Conservation (phyloP, 1,140 invertebrate species). For the Trichomalopsis sarcophagae region DNA sequence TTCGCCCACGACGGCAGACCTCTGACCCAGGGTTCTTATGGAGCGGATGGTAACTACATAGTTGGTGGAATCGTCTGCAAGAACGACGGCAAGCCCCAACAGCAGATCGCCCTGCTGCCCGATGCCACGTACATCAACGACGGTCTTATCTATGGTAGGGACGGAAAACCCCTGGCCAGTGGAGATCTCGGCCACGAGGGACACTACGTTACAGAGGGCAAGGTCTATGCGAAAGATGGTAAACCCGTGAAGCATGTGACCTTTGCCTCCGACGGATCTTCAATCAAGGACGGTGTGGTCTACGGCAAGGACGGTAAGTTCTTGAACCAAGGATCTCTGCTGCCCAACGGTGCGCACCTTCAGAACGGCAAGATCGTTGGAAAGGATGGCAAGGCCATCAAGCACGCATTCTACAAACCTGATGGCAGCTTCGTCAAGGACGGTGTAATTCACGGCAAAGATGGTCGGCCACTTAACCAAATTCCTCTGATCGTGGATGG, state of each 20-base stretch:
- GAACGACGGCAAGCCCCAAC: constrained; percentile 67
- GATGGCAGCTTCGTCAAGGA: constrained; percentile 71
- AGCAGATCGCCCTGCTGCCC: constrained; percentile 64
- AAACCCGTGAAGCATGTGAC: constrained; percentile 69
- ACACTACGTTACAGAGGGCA: constrained; percentile 66
- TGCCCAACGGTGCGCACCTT: constrained; percentile 67
- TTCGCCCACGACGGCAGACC: constrained; percentile 65
- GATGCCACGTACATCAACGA: constrained; percentile 68
- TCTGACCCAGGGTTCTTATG: constrained; percentile 66
- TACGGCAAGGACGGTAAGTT: constrained; percentile 68
- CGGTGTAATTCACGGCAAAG: constrained; percentile 65
- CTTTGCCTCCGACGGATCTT: constrained; percentile 69
- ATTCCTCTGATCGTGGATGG: constrained; percentile 69
- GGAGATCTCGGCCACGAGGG: constrained; percentile 67
- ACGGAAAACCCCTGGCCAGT: constrained; percentile 63
- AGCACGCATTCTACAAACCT: constrained; percentile 69
- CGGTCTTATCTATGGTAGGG: constrained; percentile 66
- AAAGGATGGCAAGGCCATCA: constrained; percentile 68
- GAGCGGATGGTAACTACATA: constrained; percentile 66
- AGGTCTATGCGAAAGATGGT: constrained; percentile 68
- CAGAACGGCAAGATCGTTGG: constrained; percentile 69
- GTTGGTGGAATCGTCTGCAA: constrained; percentile 68
- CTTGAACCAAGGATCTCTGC: constrained; percentile 69
- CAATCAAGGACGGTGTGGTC: constrained; percentile 68
- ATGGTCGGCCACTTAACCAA: constrained; percentile 64